phyloP scores from a whole-genome alignment of 92 coral and sea anemone genomes.

The Isaurus tuberculatus region DNA sequence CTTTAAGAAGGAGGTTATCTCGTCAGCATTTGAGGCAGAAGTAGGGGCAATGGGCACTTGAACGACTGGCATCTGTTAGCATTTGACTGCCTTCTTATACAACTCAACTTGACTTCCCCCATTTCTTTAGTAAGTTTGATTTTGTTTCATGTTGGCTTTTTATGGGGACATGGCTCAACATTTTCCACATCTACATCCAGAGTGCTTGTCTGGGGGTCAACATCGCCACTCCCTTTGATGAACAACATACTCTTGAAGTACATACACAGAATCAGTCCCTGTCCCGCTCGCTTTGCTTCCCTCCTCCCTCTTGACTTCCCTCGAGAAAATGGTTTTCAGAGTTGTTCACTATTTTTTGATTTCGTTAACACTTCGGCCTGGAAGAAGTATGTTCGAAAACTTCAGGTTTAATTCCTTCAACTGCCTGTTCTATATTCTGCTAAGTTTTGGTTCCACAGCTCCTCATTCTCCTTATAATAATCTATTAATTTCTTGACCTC shows the following conservation, averaged over 20 bases:
- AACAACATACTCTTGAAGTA: conserved; percentile 43
- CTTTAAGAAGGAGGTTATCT: too few species aligned
- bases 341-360: conserved; percentile 56
- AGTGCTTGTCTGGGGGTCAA: conserved; percentile 47
- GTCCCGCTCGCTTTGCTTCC: conserved; percentile 56
- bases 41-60: too few species aligned
- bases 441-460: conserved; percentile 66
- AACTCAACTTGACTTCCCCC: too few species aligned
- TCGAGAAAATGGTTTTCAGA: conserved; percentile 48
- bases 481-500: conserved; percentile 62
- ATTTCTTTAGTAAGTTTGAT: conserved; percentile 36
- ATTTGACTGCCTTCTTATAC: too few species aligned
- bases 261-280: conserved; percentile 53
- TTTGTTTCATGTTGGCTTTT: conserved; percentile 1
- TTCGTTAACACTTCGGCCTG: conserved; percentile 48
- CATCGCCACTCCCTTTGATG: conserved; percentile 58
- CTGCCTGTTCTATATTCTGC: conserved; percentile 55
- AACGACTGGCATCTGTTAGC: too few species aligned
- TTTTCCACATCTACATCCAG: conserved; percentile 20
- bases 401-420: conserved; percentile 47
- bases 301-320: conserved; percentile 55
- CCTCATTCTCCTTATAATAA: conserved; percentile 55
- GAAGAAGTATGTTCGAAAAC: conserved; percentile 35
- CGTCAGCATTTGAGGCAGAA: too few species aligned
- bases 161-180: not conserved